Evolutionary conservation across 2,888 invertebrate species (phyloP), one percentile per base, ranked within the genome.

Genomic region (Rugalucina vietnamica): DNA sequence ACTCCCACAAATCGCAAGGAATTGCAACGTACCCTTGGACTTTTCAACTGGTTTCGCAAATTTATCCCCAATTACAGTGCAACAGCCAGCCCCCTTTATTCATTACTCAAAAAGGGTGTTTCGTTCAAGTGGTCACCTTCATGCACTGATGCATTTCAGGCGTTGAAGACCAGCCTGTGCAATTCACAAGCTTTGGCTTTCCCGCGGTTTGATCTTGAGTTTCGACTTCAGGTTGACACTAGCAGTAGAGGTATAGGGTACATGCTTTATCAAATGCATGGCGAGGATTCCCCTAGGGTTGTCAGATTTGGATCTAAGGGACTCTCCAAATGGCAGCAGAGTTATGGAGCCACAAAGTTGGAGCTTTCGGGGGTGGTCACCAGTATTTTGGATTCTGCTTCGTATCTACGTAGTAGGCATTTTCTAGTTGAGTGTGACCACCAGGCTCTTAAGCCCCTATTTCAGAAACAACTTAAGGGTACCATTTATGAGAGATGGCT

Each of bases 141-240:
- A 5, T 24, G 4, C 29, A 10, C 24, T 4, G 27, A 24, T 60
- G 24, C 60, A 60, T 60, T 60, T 60, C 27, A 60, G 14, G 1
- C 24, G 3, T 14, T 60, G 60, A 60, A n/a, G n/a, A n/a, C n/a
- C n/a, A n/a, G n/a, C n/a, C n/a, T n/a, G n/a, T n/a, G n/a, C n/a
- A n/a, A n/a, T n/a, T n/a, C n/a, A n/a, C n/a, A n/a, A 60, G 84
- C 82, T 5, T 71, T 89, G 5, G 84, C 88, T 21, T 88, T 84
- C 71, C 89, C 88, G 24, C 49, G 72, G 2, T 89, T 72, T 77
- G 85, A 88, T 49, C n/a, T 81, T 1, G 43, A 60, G 24, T 88
- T 88, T 71, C 49, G 79, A 4, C 37, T 89, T n/a, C 75, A 83
- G 24, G 85, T 88, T 21, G 88, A 88, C 34, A 84, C 87, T 4